phyloP scores from a whole-genome alignment of 2,113 vertebrate genomes.

The Nothobranchius kuhntae region DNA sequence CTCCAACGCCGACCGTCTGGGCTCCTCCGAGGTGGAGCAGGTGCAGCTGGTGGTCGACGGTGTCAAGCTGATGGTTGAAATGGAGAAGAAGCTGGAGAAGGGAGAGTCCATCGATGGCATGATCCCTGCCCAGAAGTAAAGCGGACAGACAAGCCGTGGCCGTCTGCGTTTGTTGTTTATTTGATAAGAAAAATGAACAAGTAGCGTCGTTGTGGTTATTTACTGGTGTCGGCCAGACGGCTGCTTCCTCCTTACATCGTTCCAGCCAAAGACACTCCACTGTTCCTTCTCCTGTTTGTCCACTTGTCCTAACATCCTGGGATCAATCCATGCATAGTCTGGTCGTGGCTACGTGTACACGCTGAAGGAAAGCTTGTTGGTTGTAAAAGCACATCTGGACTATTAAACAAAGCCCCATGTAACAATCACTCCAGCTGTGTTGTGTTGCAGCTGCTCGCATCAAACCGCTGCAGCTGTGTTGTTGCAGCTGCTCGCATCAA shows the following conservation, averaged over 20 bases:
- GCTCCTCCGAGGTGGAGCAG: conserved; percentile 93
- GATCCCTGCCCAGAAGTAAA: conserved; percentile 96
- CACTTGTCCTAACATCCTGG: conserved; percentile 77
- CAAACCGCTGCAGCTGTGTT: no score
- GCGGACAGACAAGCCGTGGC: conserved; percentile 54
- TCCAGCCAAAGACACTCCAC: conserved; percentile 61
- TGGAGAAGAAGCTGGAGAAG: conserved; percentile 98
- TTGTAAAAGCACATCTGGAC: conserved; percentile 73
- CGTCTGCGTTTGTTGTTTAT: conserved; percentile 61
- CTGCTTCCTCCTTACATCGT: conserved; percentile 49
- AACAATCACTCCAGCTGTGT: conserved; percentile 55
- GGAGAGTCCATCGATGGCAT: conserved; percentile 90
- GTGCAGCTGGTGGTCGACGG: conserved; percentile 97
- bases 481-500: no score
- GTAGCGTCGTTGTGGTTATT: conserved; percentile 62
- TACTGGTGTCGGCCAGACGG: conserved; percentile 44
- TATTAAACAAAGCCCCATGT: conserved; percentile 79
- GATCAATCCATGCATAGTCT: conserved; percentile 77
- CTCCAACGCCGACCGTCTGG: conserved; percentile 95
- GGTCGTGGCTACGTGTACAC: conserved; percentile 60
- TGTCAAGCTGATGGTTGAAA: conserved; percentile 96
- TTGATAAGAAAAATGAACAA: conserved; percentile 61
- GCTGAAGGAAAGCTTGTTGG: conserved; percentile 61
- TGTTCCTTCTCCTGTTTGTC: conserved; percentile 36
- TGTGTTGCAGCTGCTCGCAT: no score